These are phyloP conservation scores for Nesogale talazaci DNA, from an alignment of 2,113 vertebrate species.

Conservation along the genomic window DNA sequence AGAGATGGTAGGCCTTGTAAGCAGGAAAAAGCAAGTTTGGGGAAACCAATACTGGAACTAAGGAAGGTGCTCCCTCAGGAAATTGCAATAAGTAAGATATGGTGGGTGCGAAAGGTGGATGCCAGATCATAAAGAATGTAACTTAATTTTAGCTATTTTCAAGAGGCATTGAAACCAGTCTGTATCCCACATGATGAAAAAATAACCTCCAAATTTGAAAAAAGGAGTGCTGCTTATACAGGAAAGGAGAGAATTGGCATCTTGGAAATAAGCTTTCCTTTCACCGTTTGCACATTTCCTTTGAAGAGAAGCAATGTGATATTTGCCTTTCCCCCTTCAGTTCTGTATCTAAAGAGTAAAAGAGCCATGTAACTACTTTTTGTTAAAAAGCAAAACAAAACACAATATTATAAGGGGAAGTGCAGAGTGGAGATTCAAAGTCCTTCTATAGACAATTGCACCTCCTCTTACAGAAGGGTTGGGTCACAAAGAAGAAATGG, in stretches of 20 bases:
- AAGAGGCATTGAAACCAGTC: neutral
- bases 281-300: neutral
- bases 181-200: neutral
- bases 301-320: conserved; percentile 15
- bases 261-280: neutral
- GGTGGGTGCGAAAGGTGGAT: neutral
- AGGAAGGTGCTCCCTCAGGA: neutral
- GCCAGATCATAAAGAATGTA: neutral
- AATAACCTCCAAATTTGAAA: neutral
- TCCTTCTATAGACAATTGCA: too few relatives aligned
- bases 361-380: conserved; percentile 15
- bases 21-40: neutral
- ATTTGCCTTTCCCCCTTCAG: conserved; percentile 25
- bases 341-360: neutral
- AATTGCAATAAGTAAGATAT: neutral
- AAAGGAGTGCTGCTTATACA: neutral
- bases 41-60: neutral
- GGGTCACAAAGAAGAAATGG: too few relatives aligned
- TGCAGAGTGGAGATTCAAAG: too few relatives aligned
- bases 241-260: neutral
- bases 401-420: too few relatives aligned
- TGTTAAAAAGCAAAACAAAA: neutral
- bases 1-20: neutral
- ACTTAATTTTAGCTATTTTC: neutral
- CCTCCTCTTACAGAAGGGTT: too few relatives aligned